Conservation (phyloP, 53 echinoderm and acorn worm species). For the Mesocentrotus franciscanus region DNA sequence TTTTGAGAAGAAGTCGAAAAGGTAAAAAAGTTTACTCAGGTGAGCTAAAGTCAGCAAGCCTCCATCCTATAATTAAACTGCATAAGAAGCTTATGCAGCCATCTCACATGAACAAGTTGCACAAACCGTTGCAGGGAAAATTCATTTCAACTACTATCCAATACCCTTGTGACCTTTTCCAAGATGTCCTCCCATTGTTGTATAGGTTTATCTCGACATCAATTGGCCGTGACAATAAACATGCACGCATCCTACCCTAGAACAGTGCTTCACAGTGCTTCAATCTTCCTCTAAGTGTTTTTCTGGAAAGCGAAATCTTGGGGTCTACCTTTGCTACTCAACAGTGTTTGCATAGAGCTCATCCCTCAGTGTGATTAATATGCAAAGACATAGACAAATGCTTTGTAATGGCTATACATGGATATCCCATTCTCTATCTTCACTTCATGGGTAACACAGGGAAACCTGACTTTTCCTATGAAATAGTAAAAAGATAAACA, state of each 20-base stretch:
- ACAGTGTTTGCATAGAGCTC: background rate
- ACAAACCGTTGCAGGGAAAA: background rate
- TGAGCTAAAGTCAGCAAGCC: no score
- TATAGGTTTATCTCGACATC: constrained; percentile 31
- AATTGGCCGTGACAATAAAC: constrained; percentile 49
- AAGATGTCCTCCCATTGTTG: constrained; percentile 32
- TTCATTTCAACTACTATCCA: constrained; percentile 15
- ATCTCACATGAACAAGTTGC: background rate
- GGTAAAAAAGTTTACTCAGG: no score
- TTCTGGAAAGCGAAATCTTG: background rate
- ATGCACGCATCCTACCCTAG: constrained; percentile 14
- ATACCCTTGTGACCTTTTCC: constrained; percentile 35
- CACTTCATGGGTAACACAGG: background rate
- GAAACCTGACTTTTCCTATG: background rate
- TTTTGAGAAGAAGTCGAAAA: no score
- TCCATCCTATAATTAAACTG: background rate
- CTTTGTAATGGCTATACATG: background rate
- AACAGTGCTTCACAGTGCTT: background rate
- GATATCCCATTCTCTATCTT: background rate
- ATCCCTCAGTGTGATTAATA: background rate
- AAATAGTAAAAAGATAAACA: no score
- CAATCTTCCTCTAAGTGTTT: constrained; percentile 9
- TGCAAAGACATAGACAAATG: background rate
- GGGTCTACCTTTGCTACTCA: background rate
- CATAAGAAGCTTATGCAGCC: background rate